phyloP scores from a whole-genome alignment of 2,888 invertebrate genomes.

The Cheilosia soror region DNA sequence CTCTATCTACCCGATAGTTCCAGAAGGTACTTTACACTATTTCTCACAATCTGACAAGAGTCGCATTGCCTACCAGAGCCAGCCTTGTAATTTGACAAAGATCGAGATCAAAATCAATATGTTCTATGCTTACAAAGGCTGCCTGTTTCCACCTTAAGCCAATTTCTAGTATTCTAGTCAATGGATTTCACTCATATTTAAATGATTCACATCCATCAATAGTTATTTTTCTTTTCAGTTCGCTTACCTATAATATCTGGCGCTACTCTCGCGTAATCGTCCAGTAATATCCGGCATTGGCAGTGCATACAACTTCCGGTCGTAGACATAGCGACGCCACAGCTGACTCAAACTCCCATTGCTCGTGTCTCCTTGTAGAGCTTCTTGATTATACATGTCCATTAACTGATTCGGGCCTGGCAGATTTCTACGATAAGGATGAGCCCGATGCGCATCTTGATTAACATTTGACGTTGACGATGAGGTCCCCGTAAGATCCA shows the following conservation, averaged over 20 bases:
- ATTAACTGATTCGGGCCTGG: constrained; percentile 78
- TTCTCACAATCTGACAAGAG: too few species aligned
- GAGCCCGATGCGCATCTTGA: constrained; percentile 18
- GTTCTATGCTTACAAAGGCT: too few species aligned
- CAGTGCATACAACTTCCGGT: constrained; percentile 90
- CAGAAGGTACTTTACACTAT: too few species aligned
- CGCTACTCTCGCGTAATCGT: constrained; percentile 89
- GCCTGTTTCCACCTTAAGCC: too few species aligned
- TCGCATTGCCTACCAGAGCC: too few species aligned
- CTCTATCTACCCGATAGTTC: too few species aligned
- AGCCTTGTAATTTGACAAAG: too few species aligned
- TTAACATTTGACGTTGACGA: constrained; percentile 54
- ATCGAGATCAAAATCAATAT: too few species aligned
- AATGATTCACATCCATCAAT: too few species aligned
- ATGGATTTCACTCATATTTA: too few species aligned
- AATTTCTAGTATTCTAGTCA: too few species aligned
- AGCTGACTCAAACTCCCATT: constrained; percentile 80
- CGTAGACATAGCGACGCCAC: constrained; percentile 89
- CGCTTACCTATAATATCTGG: constrained; percentile 89
- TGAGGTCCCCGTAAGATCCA: constrained; percentile 67
- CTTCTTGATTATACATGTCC: constrained; percentile 80
- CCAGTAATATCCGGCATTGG: constrained; percentile 89
- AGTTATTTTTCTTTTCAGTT: too few species aligned
- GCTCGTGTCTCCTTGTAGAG: constrained; percentile 74
- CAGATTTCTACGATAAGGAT: constrained; percentile 33